Evolutionary conservation across 2,797 vertebrate species (phyloP).

Genomic region (Erithacus rubecula): DNA sequence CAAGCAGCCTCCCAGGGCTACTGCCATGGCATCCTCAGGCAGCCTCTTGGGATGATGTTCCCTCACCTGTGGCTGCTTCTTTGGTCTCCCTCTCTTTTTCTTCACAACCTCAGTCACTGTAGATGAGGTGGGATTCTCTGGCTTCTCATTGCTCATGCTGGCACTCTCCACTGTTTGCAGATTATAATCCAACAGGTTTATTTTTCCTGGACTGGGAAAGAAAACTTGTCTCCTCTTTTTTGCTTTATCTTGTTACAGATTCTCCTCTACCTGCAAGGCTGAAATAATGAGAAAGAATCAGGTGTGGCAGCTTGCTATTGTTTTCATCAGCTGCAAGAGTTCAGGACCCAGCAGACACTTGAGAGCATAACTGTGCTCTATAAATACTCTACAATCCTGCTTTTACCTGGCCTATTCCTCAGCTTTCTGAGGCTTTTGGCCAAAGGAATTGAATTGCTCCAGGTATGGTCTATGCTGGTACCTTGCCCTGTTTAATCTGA

Average conservation of each 20-base stretch:
- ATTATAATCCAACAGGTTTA: background rate
- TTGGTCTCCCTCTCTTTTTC: constrained; percentile 67
- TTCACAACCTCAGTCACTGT: background rate
- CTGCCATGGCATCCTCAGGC: background rate
- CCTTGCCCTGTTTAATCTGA: background rate
- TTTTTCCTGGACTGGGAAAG: background rate
- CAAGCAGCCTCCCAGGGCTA: background rate
- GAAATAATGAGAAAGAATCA: background rate
- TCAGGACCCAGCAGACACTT: background rate
- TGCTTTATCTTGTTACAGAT: background rate
- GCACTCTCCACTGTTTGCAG: background rate
- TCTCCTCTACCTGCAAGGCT: background rate
- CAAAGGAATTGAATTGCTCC: background rate
- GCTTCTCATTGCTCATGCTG: constrained; percentile 47
- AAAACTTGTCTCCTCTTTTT: background rate
- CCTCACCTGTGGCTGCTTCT: constrained; percentile 65
- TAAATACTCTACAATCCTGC: background rate
- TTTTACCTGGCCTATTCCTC: background rate
- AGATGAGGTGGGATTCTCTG: background rate
- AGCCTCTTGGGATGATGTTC: background rate
- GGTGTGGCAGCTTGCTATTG: background rate
- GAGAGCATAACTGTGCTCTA: background rate
- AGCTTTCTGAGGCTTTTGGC: background rate
- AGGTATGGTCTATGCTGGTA: background rate
- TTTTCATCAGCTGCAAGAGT: background rate